Percentiles rank a stretch among this genome's conserved stretches.
These are phyloP conservation scores for Archivesica marissinica DNA, from an alignment of 1,140 invertebrate species.

Conservation along the genomic window DNA sequence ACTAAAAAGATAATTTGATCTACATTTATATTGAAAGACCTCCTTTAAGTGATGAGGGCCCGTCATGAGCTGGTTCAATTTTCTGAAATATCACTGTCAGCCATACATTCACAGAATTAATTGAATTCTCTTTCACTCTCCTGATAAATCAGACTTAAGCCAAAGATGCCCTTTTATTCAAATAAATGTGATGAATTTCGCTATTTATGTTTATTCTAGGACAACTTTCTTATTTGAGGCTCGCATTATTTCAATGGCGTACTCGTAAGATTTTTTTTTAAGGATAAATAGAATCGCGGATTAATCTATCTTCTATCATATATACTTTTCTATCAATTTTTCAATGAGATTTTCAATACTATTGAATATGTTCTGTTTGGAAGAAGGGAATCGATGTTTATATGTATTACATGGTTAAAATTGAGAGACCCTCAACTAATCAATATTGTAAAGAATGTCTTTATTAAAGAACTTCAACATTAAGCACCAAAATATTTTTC, in stretches of 20 bases:
- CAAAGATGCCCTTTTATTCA: neutral
- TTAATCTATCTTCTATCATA: neutral
- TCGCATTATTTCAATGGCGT: neutral
- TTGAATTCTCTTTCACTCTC: neutral
- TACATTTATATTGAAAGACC: too few species aligned
- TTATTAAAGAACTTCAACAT: too few species aligned
- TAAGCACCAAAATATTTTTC: too few species aligned
- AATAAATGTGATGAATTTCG: neutral
- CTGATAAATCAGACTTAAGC: neutral
- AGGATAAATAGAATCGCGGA: neutral
- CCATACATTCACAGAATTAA: too few species aligned
- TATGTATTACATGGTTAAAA: neutral
- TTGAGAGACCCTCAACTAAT: neutral
- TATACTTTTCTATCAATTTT: slow-evolving; percentile 10
- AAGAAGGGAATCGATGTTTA: neutral
- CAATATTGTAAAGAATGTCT: too few species aligned
- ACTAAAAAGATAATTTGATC: too few species aligned
- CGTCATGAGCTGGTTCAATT: too few species aligned
- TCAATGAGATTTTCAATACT: slow-evolving; percentile 1
- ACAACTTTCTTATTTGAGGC: neutral
- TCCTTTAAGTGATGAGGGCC: too few species aligned
- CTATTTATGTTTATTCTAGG: neutral
- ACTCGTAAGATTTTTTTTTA: neutral
- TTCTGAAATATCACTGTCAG: too few species aligned
- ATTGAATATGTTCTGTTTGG: neutral